phyloP scores from a whole-genome alignment of 2,797 vertebrate genomes.

The Kryptolebias ocellatus region DNA sequence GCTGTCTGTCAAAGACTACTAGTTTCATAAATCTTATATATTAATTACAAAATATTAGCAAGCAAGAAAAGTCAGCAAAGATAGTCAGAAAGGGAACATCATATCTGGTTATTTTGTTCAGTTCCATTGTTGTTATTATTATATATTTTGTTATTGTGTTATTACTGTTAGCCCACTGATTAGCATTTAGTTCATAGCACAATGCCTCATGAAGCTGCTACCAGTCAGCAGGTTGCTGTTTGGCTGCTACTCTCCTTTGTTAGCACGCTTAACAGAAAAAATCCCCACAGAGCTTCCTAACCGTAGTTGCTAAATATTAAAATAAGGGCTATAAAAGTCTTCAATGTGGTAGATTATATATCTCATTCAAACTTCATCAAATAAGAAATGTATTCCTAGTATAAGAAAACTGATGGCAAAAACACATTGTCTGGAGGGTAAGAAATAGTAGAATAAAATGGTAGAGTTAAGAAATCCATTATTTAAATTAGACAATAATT shows the following conservation, averaged over 20 bases:
- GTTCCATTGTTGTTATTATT: too few relatives aligned
- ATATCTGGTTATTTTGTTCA: neutral
- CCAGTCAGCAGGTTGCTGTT: too few relatives aligned
- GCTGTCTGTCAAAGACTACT: too few relatives aligned
- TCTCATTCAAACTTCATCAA: neutral
- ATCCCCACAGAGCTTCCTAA: neutral
- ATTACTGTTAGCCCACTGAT: too few relatives aligned
- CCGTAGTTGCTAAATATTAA: neutral
- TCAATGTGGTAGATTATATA: too few relatives aligned
- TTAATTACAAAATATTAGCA: too few relatives aligned
- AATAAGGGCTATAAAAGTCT: neutral
- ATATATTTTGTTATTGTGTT: too few relatives aligned
- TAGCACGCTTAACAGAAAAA: neutral
- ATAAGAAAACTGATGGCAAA: neutral
- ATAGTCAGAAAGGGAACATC: neutral
- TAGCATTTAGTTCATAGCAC: neutral
- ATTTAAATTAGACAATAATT: conserved; percentile 4
- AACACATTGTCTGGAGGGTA: neutral
- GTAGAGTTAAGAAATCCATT: neutral
- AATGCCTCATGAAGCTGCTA: neutral
- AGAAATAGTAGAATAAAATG: neutral
- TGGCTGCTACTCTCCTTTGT: neutral
- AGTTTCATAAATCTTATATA: too few relatives aligned
- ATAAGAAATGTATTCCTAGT: neutral
- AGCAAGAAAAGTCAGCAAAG: neutral